phyloP scores from a whole-genome alignment of 2,888 invertebrate species.

The Idaea straminata region DNA sequence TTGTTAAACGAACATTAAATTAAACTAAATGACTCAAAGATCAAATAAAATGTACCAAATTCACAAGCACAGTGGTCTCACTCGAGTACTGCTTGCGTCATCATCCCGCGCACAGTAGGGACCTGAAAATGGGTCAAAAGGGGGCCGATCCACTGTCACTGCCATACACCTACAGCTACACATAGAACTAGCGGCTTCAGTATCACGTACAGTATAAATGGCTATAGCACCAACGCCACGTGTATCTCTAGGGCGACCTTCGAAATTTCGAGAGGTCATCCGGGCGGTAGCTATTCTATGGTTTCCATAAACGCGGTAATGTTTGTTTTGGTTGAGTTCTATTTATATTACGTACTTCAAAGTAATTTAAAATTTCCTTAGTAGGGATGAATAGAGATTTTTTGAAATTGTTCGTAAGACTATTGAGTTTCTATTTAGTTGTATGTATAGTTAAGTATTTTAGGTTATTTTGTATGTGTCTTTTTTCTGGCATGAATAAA shows the following conservation, averaged over 20 bases:
- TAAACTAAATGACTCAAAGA: background rate
- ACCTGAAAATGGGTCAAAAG: constrained; percentile 74
- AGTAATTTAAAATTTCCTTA: background rate
- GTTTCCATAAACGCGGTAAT: constrained; percentile 33
- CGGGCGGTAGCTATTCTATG: constrained; percentile 29
- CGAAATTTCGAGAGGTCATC: constrained; percentile 53
- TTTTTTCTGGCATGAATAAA: no score
- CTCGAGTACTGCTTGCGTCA: constrained; percentile 56
- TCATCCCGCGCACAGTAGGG: constrained; percentile 57
- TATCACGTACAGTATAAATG: background rate
- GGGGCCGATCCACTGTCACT: constrained; percentile 76
- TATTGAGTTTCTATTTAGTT: background rate
- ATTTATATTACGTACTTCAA: background rate
- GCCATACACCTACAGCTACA: constrained; percentile 44
- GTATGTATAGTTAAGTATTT: no score
- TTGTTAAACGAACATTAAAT: background rate
- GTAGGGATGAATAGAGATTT: background rate
- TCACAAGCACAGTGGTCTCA: constrained; percentile 13
- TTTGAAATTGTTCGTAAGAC: background rate
- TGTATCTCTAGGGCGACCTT: constrained; percentile 52
- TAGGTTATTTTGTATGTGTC: no score
- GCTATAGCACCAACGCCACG: constrained; percentile 38
- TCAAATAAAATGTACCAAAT: background rate
- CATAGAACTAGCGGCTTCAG: constrained; percentile 24
- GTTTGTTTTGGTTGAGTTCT: constrained; percentile 12